Conservation (phyloP, 2,888 invertebrate species). For the Lasioglossum villosulum region DNA sequence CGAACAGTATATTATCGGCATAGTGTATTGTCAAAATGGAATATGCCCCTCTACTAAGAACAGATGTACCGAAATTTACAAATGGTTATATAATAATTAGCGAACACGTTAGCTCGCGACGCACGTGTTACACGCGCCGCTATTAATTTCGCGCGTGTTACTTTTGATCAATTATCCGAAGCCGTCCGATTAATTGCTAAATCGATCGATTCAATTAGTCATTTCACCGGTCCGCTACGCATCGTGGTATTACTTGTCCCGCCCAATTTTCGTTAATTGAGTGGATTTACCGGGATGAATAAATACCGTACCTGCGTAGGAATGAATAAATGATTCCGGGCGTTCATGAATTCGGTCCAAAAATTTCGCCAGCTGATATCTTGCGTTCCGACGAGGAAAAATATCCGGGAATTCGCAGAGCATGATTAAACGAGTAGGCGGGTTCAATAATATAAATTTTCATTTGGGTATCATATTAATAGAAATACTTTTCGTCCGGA, state of each 20-base stretch:
- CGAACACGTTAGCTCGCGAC: not conserved
- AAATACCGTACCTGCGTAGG: not conserved
- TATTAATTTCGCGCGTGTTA: conserved; percentile 29
- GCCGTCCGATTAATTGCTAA: conserved; percentile 28
- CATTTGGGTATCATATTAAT: not conserved
- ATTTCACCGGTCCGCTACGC: conserved; percentile 23
- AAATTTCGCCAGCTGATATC: not conserved
- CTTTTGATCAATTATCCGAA: conserved; percentile 34
- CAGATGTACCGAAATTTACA: conserved; percentile 7
- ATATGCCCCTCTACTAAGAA: not conserved
- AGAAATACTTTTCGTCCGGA: not conserved
- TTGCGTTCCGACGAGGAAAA: not conserved
- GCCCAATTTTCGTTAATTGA: conserved; percentile 46
- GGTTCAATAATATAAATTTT: not conserved
- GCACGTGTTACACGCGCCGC: conserved; percentile 15
- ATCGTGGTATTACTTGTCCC: not conserved
- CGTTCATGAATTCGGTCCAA: not conserved
- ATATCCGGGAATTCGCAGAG: not conserved
- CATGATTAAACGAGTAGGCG: not conserved
- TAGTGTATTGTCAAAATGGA: not conserved
- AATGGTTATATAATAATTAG: conserved; percentile 10
- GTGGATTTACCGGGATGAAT: conserved; percentile 3
- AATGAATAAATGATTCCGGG: not conserved
- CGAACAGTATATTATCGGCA: not conserved
- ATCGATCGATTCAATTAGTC: conserved; percentile 36